A percentile compares a stretch with the other conserved stretches of the same genome.
Evolutionary conservation across 2,113 vertebrate species (phyloP).

Genomic region (Stigmatopora nigra): DNA sequence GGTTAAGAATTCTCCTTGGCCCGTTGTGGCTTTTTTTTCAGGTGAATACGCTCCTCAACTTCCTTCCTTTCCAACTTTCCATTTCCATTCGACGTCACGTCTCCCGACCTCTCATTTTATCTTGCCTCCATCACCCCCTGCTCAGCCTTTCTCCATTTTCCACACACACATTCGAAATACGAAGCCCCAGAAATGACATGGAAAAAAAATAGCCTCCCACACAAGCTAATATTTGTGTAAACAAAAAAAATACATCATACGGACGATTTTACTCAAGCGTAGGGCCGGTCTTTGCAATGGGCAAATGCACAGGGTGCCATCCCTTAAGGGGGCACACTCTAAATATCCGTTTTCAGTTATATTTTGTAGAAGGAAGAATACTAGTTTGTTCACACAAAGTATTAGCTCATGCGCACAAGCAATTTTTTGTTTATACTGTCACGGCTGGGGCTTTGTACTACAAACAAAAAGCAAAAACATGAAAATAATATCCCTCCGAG

Average conservation of each 20-base stretch:
- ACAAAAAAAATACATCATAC: too few relatives aligned
- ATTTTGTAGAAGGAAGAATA: too few relatives aligned
- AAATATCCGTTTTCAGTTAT: too few relatives aligned
- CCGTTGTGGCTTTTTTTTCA: conserved; percentile 34
- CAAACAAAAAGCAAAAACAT: conserved; percentile 57
- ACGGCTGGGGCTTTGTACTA: too few relatives aligned
- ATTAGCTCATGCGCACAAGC: too few relatives aligned
- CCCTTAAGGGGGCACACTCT: too few relatives aligned
- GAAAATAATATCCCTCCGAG: conserved; percentile 63
- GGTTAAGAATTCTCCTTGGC: not conserved
- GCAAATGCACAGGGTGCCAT: too few relatives aligned
- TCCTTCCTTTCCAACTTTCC: conserved; percentile 27
- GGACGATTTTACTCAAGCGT: too few relatives aligned
- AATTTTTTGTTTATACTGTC: too few relatives aligned
- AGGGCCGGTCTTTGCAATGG: too few relatives aligned
- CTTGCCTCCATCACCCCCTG: conserved; percentile 3
- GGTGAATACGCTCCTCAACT: conserved; percentile 40
- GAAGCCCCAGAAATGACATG: conserved; percentile 36
- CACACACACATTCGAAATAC: conserved; percentile 21
- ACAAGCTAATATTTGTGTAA: too few relatives aligned
- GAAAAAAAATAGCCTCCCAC: conserved; percentile 19
- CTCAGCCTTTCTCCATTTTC: conserved; percentile 12
- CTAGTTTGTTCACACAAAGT: too few relatives aligned
- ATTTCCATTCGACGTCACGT: conserved; percentile 30
- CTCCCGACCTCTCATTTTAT: conserved; percentile 1